Base-by-base conservation (phyloP, 2,113 vertebrate species). In the Riparia riparia region DNA sequence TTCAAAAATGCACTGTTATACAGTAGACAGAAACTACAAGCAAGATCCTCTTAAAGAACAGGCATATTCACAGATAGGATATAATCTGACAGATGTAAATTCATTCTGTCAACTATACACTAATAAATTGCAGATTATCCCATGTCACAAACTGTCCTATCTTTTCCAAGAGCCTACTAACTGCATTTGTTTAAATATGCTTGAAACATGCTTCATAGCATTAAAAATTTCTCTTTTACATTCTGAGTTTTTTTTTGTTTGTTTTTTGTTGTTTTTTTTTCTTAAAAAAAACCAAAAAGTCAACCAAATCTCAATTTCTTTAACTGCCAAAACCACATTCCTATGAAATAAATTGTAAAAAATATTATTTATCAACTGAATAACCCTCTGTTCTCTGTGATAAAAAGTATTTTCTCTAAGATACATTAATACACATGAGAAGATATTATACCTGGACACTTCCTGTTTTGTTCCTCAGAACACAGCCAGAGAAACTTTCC, bases 201-300 rank as follows among this genome's bases (percentile, higher is more conserved):
- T 42, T 72, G 15, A 74, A 69, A 89, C 63, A 66, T 16, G 9
- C 22, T 32, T 78, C 14, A 60, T 7, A 64, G 28, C 22, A 57
- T 13, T 26, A 80, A 68, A 13, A 34, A 15, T 24, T 12, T 18
- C 12, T 50, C 7, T 61, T 82, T 31, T 12, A 53, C 34, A 44
- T 24, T 39, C 12, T 29, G 15, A 51, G 7, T 0, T 3, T 14
- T 32, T 56, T 41, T 44, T 34, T 20, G n/a, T n/a, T n/a, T n/a
- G n/a, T n/a, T n/a, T n/a, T n/a, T n/a, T n/a, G n/a, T n/a, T n/a
- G 10, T 0, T 3, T 14, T 32, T 56, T 41, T 44, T 34, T 20
- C 32, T 20, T 4, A 17, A 61, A 78, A 78, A 37, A 45, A n/a
- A n/a, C n/a, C 3, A 14, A 54, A 41, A 77, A 12, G 18, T 10